Evolutionary conservation across 1,140 invertebrate species (phyloP), one percentile per base, ranked within the genome.

Genomic region (Drosophila sp.): DNA sequence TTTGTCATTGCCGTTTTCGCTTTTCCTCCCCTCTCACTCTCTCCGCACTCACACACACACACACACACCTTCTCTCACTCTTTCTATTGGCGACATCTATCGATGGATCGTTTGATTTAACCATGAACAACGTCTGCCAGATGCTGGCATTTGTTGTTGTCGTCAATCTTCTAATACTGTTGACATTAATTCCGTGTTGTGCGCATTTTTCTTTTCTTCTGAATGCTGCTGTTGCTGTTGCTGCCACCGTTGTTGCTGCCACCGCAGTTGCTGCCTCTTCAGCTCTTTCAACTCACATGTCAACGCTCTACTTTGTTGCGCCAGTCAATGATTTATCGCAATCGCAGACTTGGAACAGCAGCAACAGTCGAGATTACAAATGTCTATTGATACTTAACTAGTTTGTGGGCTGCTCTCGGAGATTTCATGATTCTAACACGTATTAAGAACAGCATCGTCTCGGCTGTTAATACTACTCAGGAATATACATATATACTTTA

Each of bases 131-230:
- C 34, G 34, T 57, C 36, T 46, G 36, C 29, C 25, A 25, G 34
- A 27, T 54, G 34, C n/a, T 64, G 48, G 8, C 36, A 43, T 25
- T 45, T 72, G 72, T 71, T 63, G 66, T 75, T 72, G 76, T 78
- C 66, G 72, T 75, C 76, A 76, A 76, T 76, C 76, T 76, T 78
- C 76, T 78, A 78, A 78, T 78, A 53, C 73, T 58, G 67, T 78
- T 81, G 78, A 81, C 78, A 79, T 81, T 81, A 81, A 81, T 81
- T 81, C 78, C 76, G 76, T 81, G 79, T 77, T 80, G 79, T 77
- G 76, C 79, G 77, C 73, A 70, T 82, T 80, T 80, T 78, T 78
- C 75, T 61, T 63, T 58, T 57, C 40, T 54, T 59, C 57, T 25
- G 54, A 38, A 13, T 25, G 38, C 48, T 41, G 18, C 27, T 16